Percentiles rank a stretch among this genome's conserved stretches.
Conservation (phyloP, 2,113 vertebrate genomes). For the Menura novaehollandiae region DNA sequence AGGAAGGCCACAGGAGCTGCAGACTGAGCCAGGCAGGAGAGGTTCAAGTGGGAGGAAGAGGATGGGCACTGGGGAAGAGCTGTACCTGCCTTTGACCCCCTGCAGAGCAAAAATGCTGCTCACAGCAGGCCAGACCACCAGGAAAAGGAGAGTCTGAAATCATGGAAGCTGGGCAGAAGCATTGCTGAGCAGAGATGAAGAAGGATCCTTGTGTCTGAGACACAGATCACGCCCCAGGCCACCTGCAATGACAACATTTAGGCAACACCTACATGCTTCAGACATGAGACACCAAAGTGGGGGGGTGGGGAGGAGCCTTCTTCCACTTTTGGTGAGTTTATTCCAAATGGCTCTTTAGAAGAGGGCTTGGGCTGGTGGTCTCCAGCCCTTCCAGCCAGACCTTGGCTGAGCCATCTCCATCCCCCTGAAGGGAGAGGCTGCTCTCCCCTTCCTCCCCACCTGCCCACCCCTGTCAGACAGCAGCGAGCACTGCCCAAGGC, state of each 20-base stretch:
- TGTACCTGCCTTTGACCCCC: neutral
- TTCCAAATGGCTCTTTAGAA: neutral
- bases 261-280: neutral
- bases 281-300: neutral
- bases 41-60: neutral
- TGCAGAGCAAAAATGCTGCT: fast-evolving
- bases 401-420: neutral
- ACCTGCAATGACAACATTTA: neutral
- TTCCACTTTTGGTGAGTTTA: neutral
- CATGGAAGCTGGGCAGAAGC: neutral
- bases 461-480: neutral
- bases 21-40: neutral
- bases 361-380: neutral
- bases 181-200: neutral
- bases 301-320: neutral
- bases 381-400: neutral
- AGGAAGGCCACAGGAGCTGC: neutral
- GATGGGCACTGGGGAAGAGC: neutral
- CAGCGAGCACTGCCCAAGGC: neutral
- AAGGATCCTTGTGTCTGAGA: neutral
- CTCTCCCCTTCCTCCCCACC: neutral
- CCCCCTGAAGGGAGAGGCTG: neutral
- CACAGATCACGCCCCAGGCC: neutral
- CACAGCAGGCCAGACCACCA: neutral
- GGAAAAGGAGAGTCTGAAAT: neutral